Percentiles rank a stretch among this genome's conserved stretches.
These are phyloP conservation scores for Volucella inflata DNA, from an alignment of 2,888 invertebrate species.

Conservation along the genomic window DNA sequence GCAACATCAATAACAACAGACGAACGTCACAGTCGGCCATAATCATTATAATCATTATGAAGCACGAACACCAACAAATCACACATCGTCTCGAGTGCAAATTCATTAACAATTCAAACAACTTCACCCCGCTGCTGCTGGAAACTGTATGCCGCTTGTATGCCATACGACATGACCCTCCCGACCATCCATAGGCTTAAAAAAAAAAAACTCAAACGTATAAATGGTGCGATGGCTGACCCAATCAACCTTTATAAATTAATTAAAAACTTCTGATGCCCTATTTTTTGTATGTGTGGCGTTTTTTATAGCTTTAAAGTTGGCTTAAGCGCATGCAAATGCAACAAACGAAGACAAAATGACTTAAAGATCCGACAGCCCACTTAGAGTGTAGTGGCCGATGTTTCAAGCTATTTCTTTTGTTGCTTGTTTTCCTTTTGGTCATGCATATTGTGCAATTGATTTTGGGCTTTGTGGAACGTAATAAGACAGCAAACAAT, in stretches of 20 bases:
- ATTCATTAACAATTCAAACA: conserved; percentile 48
- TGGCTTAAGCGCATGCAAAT: conserved; percentile 37
- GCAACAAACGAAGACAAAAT: conserved; percentile 38
- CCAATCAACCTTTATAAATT: conserved; percentile 53
- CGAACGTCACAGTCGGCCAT: neutral
- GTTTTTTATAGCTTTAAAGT: conserved; percentile 9
- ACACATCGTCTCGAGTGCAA: conserved; percentile 37
- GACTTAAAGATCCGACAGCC: conserved; percentile 10
- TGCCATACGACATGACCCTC: conserved; percentile 18
- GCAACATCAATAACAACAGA: conserved; percentile 24
- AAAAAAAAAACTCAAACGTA: neutral
- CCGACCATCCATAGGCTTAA: neutral
- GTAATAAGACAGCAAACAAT: conserved; percentile 9
- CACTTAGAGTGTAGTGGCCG: neutral
- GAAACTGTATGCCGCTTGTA: neutral
- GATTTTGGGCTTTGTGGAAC: neutral
- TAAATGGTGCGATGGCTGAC: conserved; percentile 12
- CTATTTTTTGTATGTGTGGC: conserved; percentile 1
- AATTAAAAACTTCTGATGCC: conserved; percentile 33
- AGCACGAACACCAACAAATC: conserved; percentile 12
- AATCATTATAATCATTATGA: neutral
- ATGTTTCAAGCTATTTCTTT: conserved; percentile 22
- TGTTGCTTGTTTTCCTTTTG: conserved; percentile 47
- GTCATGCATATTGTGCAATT: conserved; percentile 54
- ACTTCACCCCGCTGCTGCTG: conserved; percentile 1